Conservation (phyloP, 2,888 invertebrate genomes). For the Pandemis cinnamomeana region DNA sequence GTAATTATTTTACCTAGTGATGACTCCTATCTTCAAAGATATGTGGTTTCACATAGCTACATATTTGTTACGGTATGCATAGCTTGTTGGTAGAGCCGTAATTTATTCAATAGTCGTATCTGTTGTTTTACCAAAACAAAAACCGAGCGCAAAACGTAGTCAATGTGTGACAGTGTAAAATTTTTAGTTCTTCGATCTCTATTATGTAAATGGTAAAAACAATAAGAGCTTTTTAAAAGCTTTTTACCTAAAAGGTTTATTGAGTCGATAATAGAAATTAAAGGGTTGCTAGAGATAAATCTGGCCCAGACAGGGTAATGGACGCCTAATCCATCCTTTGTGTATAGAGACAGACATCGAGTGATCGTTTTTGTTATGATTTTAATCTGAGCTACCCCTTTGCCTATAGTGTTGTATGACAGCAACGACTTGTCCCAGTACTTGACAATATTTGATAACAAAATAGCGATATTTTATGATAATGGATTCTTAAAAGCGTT, state of each 20-base stretch:
- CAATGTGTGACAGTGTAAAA: constrained; percentile 17
- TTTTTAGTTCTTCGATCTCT: constrained; percentile 13
- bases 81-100: constrained; percentile 11
- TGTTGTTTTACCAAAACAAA: constrained; percentile 13
- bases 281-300: constrained; percentile 50
- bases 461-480: not conserved
- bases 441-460: not conserved
- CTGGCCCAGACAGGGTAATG: constrained; percentile 50
- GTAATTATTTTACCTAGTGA: not conserved
- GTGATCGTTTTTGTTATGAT: constrained; percentile 28
- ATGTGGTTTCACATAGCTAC: not conserved
- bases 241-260: constrained; percentile 41
- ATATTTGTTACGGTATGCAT: not conserved
- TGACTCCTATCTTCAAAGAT: not conserved
- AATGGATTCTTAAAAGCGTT: not conserved
- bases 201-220: constrained; percentile 16
- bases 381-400: constrained; percentile 19
- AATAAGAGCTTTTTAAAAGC: constrained; percentile 26
- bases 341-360: constrained; percentile 24
- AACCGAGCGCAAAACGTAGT: constrained; percentile 7
- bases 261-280: constrained; percentile 48
- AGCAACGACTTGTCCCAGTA: not conserved
- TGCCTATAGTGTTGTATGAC: constrained; percentile 2
- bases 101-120: constrained; percentile 8
- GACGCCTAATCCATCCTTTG: constrained; percentile 32